These are phyloP conservation scores for Brachionus paranguensis DNA, from an alignment of 1,140 invertebrate genomes.

Conservation along the genomic window DNA sequence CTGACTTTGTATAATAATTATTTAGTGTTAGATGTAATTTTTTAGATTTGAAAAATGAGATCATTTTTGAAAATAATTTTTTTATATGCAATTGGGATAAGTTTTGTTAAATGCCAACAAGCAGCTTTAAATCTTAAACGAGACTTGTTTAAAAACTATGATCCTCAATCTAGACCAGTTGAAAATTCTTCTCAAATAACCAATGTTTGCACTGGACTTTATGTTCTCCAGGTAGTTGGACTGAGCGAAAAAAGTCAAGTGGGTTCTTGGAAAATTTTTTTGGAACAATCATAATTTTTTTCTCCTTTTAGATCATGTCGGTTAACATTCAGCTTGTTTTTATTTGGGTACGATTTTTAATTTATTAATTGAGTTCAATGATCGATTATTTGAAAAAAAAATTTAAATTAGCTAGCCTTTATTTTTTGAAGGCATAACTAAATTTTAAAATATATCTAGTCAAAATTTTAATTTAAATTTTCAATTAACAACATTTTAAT, in stretches of 20 bases:
- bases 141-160: constrained; percentile 31
- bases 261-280: neutral
- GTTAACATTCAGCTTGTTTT: constrained; percentile 11
- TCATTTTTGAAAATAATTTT: neutral
- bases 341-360: neutral
- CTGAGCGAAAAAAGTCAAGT: constrained; percentile 36
- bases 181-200: constrained; percentile 12
- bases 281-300: neutral
- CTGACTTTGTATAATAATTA: too few species aligned
- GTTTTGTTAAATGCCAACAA: neutral
- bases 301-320: neutral
- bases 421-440: too few species aligned
- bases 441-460: too few species aligned
- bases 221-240: constrained; percentile 26
- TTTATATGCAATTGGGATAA: neutral
- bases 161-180: constrained; percentile 27
- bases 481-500: neutral
- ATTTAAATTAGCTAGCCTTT: neutral
- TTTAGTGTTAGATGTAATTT: neutral
- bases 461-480: too few species aligned
- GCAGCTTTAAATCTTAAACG: constrained; percentile 21
- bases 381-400: neutral
- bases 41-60: neutral
- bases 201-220: constrained; percentile 10
- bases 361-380: neutral